Percentiles rank a stretch among this genome's conserved stretches.
Conservation (phyloP, 2,797 vertebrate genomes). For the Odontamblyopus rebecca region DNA sequence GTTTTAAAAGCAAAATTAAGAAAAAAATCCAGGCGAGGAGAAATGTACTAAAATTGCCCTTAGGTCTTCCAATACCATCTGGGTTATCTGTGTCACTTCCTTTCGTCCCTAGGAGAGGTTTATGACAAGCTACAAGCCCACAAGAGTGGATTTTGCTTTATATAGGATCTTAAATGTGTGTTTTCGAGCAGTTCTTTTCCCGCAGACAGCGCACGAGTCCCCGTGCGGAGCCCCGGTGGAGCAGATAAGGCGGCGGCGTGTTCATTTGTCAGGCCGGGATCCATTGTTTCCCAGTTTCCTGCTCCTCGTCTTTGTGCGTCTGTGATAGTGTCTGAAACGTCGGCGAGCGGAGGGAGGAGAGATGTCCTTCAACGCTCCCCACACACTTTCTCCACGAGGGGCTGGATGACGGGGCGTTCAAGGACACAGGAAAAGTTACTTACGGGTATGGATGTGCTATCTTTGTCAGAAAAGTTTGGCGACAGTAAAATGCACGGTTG, state of each 20-base stretch:
- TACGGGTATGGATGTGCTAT: no score
- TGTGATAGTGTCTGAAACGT: conserved; percentile 9
- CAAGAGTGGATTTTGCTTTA: no score
- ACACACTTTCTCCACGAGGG: neutral
- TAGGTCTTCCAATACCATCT: no score
- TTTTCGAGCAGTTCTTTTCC: neutral
- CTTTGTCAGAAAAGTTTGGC: no score
- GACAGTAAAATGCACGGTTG: no score
- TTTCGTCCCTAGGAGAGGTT: no score
- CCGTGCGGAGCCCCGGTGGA: neutral
- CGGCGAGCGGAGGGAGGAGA: neutral
- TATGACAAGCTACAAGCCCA: no score
- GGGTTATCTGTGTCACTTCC: no score
- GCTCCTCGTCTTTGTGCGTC: neutral
- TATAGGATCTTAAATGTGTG: no score
- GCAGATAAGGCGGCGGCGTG: neutral
- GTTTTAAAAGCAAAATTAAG: no score
- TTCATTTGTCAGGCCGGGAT: neutral
- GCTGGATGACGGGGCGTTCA: neutral
- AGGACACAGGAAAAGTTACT: neutral
- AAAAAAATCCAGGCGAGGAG: no score
- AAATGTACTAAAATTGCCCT: no score
- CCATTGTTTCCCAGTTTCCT: conserved; percentile 10
- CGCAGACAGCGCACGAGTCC: neutral
- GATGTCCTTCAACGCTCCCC: neutral